Evolutionary conservation across 2,888 invertebrate genomes (phyloP), one percentile per base, ranked within the genome.

Genomic region (Tineola bisselliella): DNA sequence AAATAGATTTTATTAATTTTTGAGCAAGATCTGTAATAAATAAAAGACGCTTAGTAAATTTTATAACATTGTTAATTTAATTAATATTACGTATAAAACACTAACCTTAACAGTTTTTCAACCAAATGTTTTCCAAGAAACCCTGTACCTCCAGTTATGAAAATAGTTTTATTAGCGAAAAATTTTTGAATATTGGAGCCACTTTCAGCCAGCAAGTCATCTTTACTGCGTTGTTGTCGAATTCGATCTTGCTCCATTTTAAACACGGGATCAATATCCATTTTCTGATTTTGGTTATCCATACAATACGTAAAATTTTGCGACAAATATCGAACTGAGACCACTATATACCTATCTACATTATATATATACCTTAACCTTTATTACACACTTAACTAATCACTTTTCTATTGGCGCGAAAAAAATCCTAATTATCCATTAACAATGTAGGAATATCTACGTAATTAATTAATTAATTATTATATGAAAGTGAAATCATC

Each of bases 71-170:
- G 2, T 25, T 4, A 6, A 25, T 6, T 25, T 25, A 25, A 25
- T 25, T 4, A 25, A 25, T n/a, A n/a, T n/a, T n/a, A n/a, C n/a
- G n/a, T n/a, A n/a, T n/a, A 31, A 8, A 3, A 38, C 25, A 25
- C 17, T 30, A 52, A 62, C 67, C 95, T 88, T 13, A 97, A 81
- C 30, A 97, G 79, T 79, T 96, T 97, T 77, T 96, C 96, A 0
- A 96, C 86, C 13, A 96, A 79, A 0, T 95, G 94, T 84, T 96
- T 96, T 48, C 96, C 96, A 73, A 96, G 87, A 75, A 96, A 96
- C 8, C 96, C 96, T 0, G 94, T 94, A 17, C 92, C 94, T 8
- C 96, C 96, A 0, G 95, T 95, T 43, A 96, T 88, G 59, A 96
- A 88, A 56, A 96, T 79, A 91, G 71, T 76, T 65, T 58, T 58